A percentile compares a stretch with the other conserved stretches of the same genome.
phyloP scores from a whole-genome alignment of 2,888 invertebrate species.

The Minunthozetes semirufus region DNA sequence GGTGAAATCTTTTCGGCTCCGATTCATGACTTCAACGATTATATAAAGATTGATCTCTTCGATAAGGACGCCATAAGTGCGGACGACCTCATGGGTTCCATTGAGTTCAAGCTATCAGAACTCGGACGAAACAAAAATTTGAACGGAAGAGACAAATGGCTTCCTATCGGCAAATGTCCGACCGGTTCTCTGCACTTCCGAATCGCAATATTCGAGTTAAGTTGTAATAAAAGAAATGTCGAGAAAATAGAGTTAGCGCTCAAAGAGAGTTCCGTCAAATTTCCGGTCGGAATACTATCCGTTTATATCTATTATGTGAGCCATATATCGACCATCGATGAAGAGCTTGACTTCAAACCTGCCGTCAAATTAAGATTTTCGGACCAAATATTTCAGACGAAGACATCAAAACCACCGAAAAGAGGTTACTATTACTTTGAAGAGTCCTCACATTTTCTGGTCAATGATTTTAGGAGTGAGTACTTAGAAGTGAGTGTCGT shows the following conservation, averaged over 20 bases:
- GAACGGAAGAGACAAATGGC: conserved; percentile 34
- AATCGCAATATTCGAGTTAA: conserved; percentile 16
- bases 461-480: background rate
- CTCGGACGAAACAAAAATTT: conserved; percentile 2
- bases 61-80: conserved; percentile 5
- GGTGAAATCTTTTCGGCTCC: background rate
- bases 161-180: conserved; percentile 6
- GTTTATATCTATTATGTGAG: conserved; percentile 2
- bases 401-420: background rate
- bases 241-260: background rate
- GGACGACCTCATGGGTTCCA: conserved; percentile 31
- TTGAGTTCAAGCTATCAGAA: conserved; percentile 11
- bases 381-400: background rate
- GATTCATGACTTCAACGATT: conserved; percentile 29
- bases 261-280: background rate
- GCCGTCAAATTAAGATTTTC: background rate
- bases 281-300: background rate
- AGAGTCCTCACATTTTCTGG: background rate
- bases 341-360: background rate
- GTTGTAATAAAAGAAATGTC: background rate
- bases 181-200: conserved; percentile 28
- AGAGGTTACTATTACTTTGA: conserved; percentile 7
- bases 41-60: conserved; percentile 20
- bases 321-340: background rate
- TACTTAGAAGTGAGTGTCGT: background rate